Conservation (phyloP, 2,797 vertebrate species). For the Varecia variegata region DNA sequence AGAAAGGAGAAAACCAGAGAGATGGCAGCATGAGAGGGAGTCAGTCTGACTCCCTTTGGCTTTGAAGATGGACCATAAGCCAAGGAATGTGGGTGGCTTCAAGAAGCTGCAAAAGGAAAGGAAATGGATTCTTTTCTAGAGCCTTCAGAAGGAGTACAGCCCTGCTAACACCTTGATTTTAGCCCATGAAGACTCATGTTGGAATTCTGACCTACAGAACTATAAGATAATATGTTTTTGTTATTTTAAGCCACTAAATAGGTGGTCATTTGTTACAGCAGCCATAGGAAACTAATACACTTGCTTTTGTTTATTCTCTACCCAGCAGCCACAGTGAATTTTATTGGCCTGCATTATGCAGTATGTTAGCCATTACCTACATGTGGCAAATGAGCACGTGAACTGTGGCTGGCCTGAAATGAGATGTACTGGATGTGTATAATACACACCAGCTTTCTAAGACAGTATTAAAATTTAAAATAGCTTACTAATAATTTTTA, state of each 20-base stretch:
- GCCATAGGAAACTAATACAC: neutral
- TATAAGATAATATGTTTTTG: neutral
- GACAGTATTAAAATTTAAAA: neutral
- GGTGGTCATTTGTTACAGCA: neutral
- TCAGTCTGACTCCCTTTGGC: neutral
- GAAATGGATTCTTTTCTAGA: neutral
- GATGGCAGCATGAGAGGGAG: neutral
- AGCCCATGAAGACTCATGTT: neutral
- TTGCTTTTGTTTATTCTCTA: conserved; percentile 18
- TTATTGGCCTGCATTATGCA: neutral
- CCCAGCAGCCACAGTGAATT: neutral
- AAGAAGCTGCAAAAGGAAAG: neutral
- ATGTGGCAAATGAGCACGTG: neutral
- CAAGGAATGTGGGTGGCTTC: neutral
- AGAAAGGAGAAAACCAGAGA: neutral
- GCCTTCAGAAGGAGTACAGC: neutral
- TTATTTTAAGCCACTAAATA: neutral
- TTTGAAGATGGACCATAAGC: neutral
- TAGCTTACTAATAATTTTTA: neutral
- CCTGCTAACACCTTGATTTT: neutral
- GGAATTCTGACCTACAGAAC: neutral
- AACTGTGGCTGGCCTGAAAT: neutral
- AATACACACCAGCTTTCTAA: neutral
- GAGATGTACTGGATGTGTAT: neutral
- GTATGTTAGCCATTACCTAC: neutral